phyloP scores from a whole-genome alignment of 2,113 vertebrate species.

The Larimichthys polyactis region DNA sequence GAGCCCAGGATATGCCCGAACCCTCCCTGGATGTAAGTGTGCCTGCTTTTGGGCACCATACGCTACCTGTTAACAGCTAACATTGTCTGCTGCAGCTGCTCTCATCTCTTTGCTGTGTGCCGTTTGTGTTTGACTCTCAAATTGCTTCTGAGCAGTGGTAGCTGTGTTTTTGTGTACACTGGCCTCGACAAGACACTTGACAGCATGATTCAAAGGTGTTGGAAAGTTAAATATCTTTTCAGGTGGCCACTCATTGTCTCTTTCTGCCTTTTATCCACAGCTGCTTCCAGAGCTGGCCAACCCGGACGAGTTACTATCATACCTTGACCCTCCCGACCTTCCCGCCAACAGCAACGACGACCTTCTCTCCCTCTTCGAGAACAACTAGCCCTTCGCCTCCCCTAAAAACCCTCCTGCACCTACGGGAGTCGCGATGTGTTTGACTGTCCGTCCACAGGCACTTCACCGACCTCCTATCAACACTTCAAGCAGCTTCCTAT shows the following conservation, averaged over 20 bases:
- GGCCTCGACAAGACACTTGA: neutral
- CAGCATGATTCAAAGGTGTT: neutral
- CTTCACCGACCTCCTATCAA: slow-evolving; percentile 67
- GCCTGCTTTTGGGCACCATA: slow-evolving; percentile 48
- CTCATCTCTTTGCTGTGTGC: slow-evolving; percentile 62
- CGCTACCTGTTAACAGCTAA: slow-evolving; percentile 64
- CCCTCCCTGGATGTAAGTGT: slow-evolving; percentile 99
- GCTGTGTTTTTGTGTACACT: neutral
- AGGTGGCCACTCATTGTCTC: slow-evolving; percentile 38
- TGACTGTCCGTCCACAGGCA: slow-evolving; percentile 77
- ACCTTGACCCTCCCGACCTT: slow-evolving; percentile 98
- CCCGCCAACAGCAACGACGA: slow-evolving; percentile 99
- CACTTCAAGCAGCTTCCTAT: slow-evolving; percentile 62
- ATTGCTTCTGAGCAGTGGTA: slow-evolving; percentile 5
- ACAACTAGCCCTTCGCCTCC: slow-evolving; percentile 87
- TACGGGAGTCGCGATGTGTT: slow-evolving; percentile 40
- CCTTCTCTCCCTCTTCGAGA: slow-evolving; percentile 99
- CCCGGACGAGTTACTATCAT: slow-evolving; percentile 97
- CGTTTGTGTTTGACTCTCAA: slow-evolving; percentile 31
- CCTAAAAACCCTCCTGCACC: slow-evolving; percentile 30
- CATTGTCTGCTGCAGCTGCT: slow-evolving; percentile 63
- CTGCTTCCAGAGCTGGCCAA: slow-evolving; percentile 98
- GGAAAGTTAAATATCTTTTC: slow-evolving; percentile 4
- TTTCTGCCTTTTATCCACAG: slow-evolving; percentile 83
- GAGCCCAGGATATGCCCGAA: slow-evolving; percentile 98